These are phyloP conservation scores for Danio jaintianensis DNA, from an alignment of 2,797 vertebrate species.

Conservation along the genomic window DNA sequence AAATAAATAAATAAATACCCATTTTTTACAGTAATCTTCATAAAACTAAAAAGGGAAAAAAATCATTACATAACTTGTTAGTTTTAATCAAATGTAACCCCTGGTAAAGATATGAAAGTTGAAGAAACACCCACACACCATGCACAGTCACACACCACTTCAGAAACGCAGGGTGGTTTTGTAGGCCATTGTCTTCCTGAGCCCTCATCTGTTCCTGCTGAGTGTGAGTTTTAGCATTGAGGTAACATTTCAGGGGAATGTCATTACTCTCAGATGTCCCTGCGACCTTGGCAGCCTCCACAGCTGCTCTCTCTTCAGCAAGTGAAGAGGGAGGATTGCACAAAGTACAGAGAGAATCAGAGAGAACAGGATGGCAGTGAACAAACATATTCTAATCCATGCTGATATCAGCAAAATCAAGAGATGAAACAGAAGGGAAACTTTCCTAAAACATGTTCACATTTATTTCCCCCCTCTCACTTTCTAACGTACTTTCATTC, in stretches of 20 bases:
- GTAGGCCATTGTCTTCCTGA: slow-evolving; percentile 57
- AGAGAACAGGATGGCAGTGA: slow-evolving; percentile 62
- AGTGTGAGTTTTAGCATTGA: slow-evolving; percentile 64
- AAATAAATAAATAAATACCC: no score
- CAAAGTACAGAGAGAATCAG: slow-evolving; percentile 18
- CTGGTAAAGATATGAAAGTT: background rate
- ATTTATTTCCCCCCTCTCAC: slow-evolving; percentile 46
- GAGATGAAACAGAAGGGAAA: slow-evolving; percentile 73
- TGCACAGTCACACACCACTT: slow-evolving; percentile 30
- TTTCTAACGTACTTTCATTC: slow-evolving; percentile 4
- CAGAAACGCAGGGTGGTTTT: slow-evolving; percentile 46
- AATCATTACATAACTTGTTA: background rate
- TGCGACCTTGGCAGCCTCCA: slow-evolving; percentile 71
- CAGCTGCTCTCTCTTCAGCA: slow-evolving; percentile 59
- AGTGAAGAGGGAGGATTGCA: slow-evolving; percentile 23
- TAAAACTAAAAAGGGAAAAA: background rate
- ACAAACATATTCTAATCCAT: slow-evolving; percentile 76
- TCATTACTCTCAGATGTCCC: slow-evolving; percentile 72
- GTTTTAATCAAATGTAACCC: slow-evolving; percentile 6
- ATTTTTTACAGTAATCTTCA: background rate
- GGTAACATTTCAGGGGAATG: slow-evolving; percentile 76
- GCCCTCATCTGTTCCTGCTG: slow-evolving; percentile 64
- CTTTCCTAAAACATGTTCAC: slow-evolving; percentile 60
- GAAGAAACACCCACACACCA: slow-evolving; percentile 12
- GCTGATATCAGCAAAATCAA: slow-evolving; percentile 77